A percentile compares a stretch with the other conserved stretches of the same genome.
These are phyloP conservation scores for Gnathonemus longibarbis DNA, from an alignment of 2,113 vertebrate species.

Conservation along the genomic window DNA sequence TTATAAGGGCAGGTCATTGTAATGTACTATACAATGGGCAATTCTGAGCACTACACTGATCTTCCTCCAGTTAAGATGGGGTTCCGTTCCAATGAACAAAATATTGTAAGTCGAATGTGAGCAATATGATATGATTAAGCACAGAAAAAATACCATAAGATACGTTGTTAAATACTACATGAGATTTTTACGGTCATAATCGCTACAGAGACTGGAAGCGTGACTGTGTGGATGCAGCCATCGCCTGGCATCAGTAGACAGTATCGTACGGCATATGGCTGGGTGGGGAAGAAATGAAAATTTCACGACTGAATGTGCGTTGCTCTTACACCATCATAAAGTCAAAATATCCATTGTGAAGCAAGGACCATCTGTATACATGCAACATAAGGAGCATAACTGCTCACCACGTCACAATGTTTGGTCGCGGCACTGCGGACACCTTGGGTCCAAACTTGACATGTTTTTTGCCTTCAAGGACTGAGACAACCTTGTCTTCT, in stretches of 20 bases:
- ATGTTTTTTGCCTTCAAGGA: slow-evolving; percentile 50
- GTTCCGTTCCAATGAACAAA: neutral
- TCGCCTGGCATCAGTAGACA: neutral
- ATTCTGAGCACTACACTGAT: neutral
- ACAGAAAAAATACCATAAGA: neutral
- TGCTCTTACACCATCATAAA: neutral
- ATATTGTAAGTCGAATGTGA: neutral
- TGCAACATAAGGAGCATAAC: neutral
- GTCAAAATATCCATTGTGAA: neutral
- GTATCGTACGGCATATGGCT: neutral
- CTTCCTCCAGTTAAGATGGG: neutral
- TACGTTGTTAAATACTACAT: neutral
- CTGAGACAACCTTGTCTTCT: slow-evolving; percentile 30
- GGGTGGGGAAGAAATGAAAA: neutral
- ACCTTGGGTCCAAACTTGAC: slow-evolving; percentile 66
- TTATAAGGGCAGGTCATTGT: neutral
- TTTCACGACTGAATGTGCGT: neutral
- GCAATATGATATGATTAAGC: neutral
- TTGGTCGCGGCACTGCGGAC: slow-evolving; percentile 63
- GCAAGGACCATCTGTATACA: neutral
- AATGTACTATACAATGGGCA: neutral
- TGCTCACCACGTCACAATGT: slow-evolving; percentile 63
- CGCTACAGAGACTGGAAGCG: neutral
- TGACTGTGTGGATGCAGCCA: neutral
- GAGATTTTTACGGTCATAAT: neutral